Evolutionary conservation across 1,140 invertebrate species (phyloP).

Genomic region (Zaprionus kolodkinae): DNA sequence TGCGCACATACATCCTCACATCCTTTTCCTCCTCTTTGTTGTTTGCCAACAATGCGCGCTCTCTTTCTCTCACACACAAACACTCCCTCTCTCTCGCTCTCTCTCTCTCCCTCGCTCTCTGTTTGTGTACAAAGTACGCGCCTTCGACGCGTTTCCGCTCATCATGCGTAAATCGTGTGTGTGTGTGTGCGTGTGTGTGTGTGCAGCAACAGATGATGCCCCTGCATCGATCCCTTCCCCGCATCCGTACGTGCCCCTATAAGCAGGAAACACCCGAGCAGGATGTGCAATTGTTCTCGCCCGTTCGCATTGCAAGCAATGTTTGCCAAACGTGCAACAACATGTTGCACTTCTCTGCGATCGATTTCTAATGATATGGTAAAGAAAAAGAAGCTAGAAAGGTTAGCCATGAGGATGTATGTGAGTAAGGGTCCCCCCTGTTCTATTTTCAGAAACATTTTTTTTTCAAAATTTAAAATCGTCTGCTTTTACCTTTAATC

Average conservation of each 20-base stretch:
- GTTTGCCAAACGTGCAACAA: constrained; percentile 62
- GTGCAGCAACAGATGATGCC: constrained; percentile 62
- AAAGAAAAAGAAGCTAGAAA: not conserved
- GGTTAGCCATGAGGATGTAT: not conserved
- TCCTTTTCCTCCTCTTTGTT: constrained; percentile 83
- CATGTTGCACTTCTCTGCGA: constrained; percentile 7
- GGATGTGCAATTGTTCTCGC: constrained; percentile 72
- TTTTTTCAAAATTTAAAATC: no score
- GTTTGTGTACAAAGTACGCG: constrained; percentile 77
- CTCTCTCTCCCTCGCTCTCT: constrained; percentile 20
- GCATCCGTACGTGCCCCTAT: constrained; percentile 21
- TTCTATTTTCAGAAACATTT: no score
- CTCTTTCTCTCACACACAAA: constrained; percentile 15
- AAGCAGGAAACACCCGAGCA: constrained; percentile 49
- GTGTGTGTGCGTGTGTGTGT: not conserved
- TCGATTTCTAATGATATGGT: constrained; percentile 1
- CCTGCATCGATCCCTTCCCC: constrained; percentile 9
- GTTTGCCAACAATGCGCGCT: constrained; percentile 63
- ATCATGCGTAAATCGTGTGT: constrained; percentile 39
- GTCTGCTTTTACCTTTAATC: no score
- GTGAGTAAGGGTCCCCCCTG: no score
- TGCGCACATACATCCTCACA: constrained; percentile 71
- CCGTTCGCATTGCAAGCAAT: constrained; percentile 42
- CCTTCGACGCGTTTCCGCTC: constrained; percentile 59
- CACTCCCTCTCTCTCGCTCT: not conserved